phyloP scores from a whole-genome alignment of 2,888 invertebrate species.

The Apodemia duryi region DNA sequence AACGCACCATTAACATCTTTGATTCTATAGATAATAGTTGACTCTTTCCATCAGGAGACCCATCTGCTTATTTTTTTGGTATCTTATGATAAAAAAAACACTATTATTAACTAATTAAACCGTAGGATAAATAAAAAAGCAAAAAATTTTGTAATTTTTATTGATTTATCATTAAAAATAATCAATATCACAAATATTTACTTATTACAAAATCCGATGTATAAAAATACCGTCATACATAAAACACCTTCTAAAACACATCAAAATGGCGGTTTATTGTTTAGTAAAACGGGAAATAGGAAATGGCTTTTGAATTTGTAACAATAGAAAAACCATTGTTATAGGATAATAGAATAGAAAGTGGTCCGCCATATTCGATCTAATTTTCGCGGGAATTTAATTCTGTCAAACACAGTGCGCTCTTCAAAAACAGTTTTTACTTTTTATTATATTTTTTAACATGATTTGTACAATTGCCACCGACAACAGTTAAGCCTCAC shows the following conservation, averaged over 20 bases:
- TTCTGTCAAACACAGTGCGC: constrained; percentile 13
- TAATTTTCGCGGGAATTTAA: constrained; percentile 2
- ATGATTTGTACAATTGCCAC: background rate
- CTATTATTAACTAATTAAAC: background rate
- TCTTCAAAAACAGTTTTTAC: background rate
- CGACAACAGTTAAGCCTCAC: background rate
- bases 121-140: constrained; percentile 33
- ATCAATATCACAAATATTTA: constrained; percentile 71
- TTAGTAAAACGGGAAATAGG: constrained; percentile 51
- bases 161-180: constrained; percentile 65
- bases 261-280: constrained; percentile 1
- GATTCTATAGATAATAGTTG: no score
- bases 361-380: constrained; percentile 22
- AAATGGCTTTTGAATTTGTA: constrained; percentile 44
- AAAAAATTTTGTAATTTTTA: constrained; percentile 45
- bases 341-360: constrained; percentile 36
- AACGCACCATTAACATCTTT: constrained; percentile 13
- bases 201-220: constrained; percentile 64
- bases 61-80: no score
- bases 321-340: constrained; percentile 35
- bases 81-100: background rate
- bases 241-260: constrained; percentile 57
- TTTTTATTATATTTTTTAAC: background rate
- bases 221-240: constrained; percentile 60
- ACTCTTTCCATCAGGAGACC: no score